Conservation (phyloP, 2,113 vertebrate species). For the Plotosus lineatus region DNA sequence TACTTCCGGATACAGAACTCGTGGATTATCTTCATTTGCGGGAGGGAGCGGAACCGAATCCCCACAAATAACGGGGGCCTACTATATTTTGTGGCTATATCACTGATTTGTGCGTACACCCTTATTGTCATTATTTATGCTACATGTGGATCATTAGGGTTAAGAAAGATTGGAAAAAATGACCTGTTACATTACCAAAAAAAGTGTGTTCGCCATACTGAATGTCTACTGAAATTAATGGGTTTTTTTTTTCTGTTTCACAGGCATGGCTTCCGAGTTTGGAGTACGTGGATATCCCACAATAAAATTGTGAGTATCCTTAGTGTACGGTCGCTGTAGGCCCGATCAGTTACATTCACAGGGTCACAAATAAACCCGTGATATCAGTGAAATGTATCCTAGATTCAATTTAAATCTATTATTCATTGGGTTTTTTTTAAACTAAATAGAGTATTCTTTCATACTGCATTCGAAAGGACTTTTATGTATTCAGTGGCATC, state of each 20-base stretch:
- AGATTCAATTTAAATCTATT: not conserved
- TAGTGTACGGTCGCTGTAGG: not conserved
- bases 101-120: too few relatives aligned
- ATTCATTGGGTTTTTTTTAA: not conserved
- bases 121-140: too few relatives aligned
- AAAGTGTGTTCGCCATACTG: too few relatives aligned
- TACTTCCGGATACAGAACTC: too few relatives aligned
- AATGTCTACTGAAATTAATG: not conserved
- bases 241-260: conserved; percentile 45
- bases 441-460: not conserved
- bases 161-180: not conserved
- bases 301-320: conserved; percentile 92
- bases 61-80: too few relatives aligned
- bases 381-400: not conserved
- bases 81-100: too few relatives aligned
- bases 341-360: not conserved
- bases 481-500: not conserved
- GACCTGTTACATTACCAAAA: not conserved
- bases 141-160: too few relatives aligned
- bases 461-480: not conserved
- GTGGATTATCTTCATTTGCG: too few relatives aligned
- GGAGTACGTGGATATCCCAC: conserved; percentile 97
- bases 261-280: conserved; percentile 94
- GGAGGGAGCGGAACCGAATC: too few relatives aligned
- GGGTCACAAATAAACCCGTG: not conserved